Evolutionary conservation across 2,888 invertebrate species (phyloP).

Genomic region (Lordiphosa fenestrarum): DNA sequence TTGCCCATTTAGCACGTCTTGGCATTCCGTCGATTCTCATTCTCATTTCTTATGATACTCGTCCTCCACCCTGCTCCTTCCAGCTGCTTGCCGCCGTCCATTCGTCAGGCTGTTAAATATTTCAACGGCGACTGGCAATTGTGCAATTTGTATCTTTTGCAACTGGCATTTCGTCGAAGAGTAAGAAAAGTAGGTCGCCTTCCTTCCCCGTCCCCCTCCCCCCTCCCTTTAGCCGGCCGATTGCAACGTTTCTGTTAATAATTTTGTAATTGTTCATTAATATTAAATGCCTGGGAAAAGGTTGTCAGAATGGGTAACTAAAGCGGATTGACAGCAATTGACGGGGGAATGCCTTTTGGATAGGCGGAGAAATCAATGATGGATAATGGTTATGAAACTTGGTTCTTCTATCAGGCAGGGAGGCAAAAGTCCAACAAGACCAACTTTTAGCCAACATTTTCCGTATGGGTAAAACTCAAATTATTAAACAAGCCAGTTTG

Average conservation of each 20-base stretch:
- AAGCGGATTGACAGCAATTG: slow-evolving; percentile 15
- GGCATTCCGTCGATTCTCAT: slow-evolving; percentile 38
- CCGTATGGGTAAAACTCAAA: too few species aligned
- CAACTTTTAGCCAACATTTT: too few species aligned
- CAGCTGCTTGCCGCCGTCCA: neutral
- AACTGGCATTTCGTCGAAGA: slow-evolving; percentile 20
- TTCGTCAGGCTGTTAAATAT: slow-evolving; percentile 38
- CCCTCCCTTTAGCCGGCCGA: slow-evolving; percentile 2
- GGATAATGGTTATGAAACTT: too few species aligned
- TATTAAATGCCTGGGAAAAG: slow-evolving; percentile 19
- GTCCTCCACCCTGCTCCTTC: neutral
- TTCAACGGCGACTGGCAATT: slow-evolving; percentile 37
- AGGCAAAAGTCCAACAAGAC: too few species aligned
- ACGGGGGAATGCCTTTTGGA: neutral
- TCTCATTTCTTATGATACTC: slow-evolving; percentile 5
- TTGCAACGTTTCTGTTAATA: slow-evolving; percentile 14
- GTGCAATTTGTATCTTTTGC: slow-evolving; percentile 38
- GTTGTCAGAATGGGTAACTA: slow-evolving; percentile 3
- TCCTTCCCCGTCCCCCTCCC: too few species aligned
- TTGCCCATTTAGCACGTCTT: slow-evolving; percentile 62
- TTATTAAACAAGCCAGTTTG: too few species aligned
- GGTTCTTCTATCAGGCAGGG: too few species aligned
- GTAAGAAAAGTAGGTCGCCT: slow-evolving; percentile 28
- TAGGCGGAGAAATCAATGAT: slow-evolving; percentile 4
- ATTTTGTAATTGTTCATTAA: slow-evolving; percentile 31